phyloP scores from a whole-genome alignment of 2,797 vertebrate species.

The Halcyon chelicuti region DNA sequence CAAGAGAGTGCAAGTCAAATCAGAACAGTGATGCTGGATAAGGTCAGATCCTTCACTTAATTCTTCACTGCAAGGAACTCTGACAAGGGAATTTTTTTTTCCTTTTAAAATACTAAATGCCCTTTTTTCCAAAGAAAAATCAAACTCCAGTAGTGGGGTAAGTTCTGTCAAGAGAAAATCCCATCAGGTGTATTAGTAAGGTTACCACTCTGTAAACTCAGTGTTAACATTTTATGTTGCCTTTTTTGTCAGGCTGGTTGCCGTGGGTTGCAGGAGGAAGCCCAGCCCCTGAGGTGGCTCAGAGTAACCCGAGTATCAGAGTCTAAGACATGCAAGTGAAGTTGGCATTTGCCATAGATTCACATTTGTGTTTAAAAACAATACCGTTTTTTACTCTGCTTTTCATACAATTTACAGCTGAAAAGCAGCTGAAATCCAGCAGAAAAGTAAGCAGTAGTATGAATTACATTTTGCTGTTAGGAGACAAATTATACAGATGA shows the following conservation, averaged over 20 bases:
- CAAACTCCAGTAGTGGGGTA: background rate
- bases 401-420: background rate
- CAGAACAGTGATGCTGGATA: background rate
- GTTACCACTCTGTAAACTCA: background rate
- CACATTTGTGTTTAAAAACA: background rate
- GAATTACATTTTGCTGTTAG: background rate
- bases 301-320: background rate
- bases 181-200: fast-evolving
- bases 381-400: background rate
- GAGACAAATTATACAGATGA: background rate
- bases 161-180: background rate
- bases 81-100: background rate
- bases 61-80: background rate
- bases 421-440: background rate
- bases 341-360: background rate
- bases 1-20: background rate
- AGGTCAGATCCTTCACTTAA: background rate
- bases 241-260: background rate
- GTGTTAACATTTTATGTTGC: background rate
- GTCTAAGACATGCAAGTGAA: background rate
- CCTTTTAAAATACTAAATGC: background rate
- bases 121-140: background rate
- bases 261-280: background rate
- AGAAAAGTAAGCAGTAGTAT: background rate
- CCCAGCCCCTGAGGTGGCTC: background rate